phyloP scores from a whole-genome alignment of 2,888 invertebrate genomes.

The Lasioglossum zephyrum region DNA sequence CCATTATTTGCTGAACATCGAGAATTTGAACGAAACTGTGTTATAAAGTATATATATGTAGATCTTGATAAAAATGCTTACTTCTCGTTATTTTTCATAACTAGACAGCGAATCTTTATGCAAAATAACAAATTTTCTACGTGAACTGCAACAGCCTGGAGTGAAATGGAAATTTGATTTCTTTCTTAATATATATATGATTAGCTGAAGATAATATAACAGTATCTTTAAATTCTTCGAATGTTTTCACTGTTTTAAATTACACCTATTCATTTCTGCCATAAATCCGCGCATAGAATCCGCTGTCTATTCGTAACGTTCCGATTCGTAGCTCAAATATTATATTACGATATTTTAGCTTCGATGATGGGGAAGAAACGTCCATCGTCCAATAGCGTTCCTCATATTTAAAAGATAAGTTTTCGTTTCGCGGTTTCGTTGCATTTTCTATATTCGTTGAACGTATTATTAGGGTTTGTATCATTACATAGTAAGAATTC shows the following conservation, averaged over 20 bases:
- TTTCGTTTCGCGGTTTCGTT: slow-evolving; percentile 10
- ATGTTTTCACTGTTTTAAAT: no score
- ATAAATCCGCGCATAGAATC: no score
- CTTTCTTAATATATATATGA: no score
- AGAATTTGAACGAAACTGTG: background rate
- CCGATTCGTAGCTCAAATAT: slow-evolving; percentile 7
- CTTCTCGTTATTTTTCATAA: slow-evolving; percentile 41
- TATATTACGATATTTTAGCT: slow-evolving; percentile 22
- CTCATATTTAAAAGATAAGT: slow-evolving; percentile 12
- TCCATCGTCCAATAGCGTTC: slow-evolving; percentile 33
- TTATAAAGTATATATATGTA: background rate
- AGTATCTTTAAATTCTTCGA: no score
- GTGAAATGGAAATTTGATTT: no score
- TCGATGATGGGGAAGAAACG: slow-evolving; percentile 12
- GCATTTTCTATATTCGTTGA: slow-evolving; percentile 24
- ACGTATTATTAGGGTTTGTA: slow-evolving; percentile 50
- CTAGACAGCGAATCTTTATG: no score
- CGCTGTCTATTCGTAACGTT: background rate
- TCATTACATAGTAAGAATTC: slow-evolving; percentile 39
- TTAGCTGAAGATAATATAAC: no score
- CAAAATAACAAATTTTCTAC: no score
- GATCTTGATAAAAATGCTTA: background rate
- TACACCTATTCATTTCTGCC: no score
- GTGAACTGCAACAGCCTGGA: no score
- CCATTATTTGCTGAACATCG: background rate